Base-by-base conservation (phyloP, 2,113 vertebrate species). In the Galemys pyrenaicus region DNA sequence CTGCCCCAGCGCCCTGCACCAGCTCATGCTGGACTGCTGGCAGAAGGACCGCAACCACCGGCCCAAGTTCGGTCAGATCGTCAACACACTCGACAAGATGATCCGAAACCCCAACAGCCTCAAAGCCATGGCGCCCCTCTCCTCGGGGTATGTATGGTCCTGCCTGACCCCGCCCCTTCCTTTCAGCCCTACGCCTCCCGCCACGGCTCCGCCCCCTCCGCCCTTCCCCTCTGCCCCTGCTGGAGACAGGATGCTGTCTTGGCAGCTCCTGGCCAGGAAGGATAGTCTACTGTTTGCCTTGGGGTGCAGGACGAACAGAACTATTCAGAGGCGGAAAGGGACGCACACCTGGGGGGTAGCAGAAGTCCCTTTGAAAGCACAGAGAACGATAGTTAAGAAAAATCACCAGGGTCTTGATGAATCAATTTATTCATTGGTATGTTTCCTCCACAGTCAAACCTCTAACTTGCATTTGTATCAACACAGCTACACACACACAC, bases 21-120 rank as follows among this genome's bases (percentile, higher is more conserved):
- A 99, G 97, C 98, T 99, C 58, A 99, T 99, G 99, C 98, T 99
- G 39, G 99, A 99, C 98, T 99, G 99, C 92, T 99, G 99, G 99
- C 99, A 99, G 97, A 99, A 99, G 96, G 99, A 99, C 75, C 98
- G 99, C 62, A 99, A 99, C 98, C 99, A 99, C 96, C 97, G 99
- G 93, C 99, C 99, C 64, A 99, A 99, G 88, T 99, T 99, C 82
- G 98, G 98, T 90, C 99, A 99, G 96, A 99, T 99, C 41, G 99
- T 99, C 96, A 99, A 99, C 98, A 99, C 99, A 11, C 97, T 99
- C 91, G 99, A 99, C 97, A 99, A 99, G 98, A 99, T 99, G 99
- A 99, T 99, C 98, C 98, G 99, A 65, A 99, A 99, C 95, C 99
- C 99, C 0, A 99, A 98, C 98, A 99, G 98, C 95, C 98, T 99